Conservation (phyloP, 2,113 vertebrate species). For the Phaethon lepturus region DNA sequence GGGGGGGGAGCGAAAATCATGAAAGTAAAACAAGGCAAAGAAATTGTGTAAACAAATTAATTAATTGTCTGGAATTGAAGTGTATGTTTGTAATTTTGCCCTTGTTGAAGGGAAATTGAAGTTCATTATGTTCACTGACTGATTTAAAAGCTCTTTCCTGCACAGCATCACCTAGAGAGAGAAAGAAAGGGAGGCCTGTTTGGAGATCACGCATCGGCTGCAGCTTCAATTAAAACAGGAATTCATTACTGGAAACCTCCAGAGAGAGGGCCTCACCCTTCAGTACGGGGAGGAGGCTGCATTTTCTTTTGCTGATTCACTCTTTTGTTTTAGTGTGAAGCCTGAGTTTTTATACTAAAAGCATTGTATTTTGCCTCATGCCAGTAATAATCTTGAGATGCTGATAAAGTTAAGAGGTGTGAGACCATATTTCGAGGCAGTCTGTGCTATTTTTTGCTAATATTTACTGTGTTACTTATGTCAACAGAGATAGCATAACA, state of each 20-base stretch:
- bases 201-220: constrained; percentile 25
- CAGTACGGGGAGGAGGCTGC: not conserved
- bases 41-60: constrained; percentile 81
- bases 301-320: constrained; percentile 28
- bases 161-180: constrained; percentile 48
- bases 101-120: constrained; percentile 75
- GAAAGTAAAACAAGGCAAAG: constrained; percentile 76
- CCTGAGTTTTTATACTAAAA: not conserved
- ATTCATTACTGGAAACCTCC: constrained; percentile 75
- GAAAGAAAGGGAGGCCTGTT: constrained; percentile 19
- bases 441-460: not conserved
- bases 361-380: not conserved
- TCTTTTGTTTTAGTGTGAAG: not conserved
- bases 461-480: not conserved
- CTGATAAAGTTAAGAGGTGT: not conserved
- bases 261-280: constrained; percentile 54
- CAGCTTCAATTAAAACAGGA: constrained; percentile 73
- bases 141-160: constrained; percentile 74
- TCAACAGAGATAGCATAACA: not conserved
- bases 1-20: not conserved
- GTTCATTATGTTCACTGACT: constrained; percentile 75
- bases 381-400: not conserved
- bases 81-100: constrained; percentile 77
- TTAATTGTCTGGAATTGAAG: constrained; percentile 82
- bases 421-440: not conserved